Evolutionary conservation across 2,113 vertebrate species (phyloP), one percentile per base, ranked within the genome.

Genomic region (Urocolius indicus): DNA sequence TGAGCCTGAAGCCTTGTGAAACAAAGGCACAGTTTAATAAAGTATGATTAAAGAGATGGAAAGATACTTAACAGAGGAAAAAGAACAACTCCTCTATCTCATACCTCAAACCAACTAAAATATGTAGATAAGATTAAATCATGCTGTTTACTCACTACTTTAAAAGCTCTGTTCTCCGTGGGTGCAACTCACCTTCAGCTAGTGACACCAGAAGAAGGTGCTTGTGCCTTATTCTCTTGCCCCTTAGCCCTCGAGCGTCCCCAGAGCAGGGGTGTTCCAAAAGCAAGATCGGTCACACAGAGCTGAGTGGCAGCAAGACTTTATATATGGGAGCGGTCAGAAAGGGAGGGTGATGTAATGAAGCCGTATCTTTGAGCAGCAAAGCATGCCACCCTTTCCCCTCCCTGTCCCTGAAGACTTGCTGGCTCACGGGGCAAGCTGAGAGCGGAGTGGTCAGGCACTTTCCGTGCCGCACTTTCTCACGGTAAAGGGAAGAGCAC

Each of bases 311-410:
- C 68, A 73, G 66, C 83, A 78, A 88, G 81, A 36, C 92, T 94
- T 95, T 92, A 95, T 93, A 72, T 89, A 92, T 27, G 90, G 95
- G 95, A 95, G 95, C 66, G 90, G 95, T 94, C 87, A 91, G 91
- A 68, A 74, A 55, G 46, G 65, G 45, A 84, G 59, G 34, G 58
- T 91, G 68, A 76, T n/a, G 66, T 75, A 81, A 77, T 16, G 46
- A 87, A 93, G 74, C 20, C 16, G 2, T 78, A 94, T 89, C 84
- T 90, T 68, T 16, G 69, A 90, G 82, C 84, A 79, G 77, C 62
- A 51, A 79, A 79, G 58, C 80, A 84, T 69, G 87, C 54, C 68
- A 77, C 88, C 79, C 93, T 86, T 74, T 67, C 89, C 73, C 87
- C 90, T 90, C 81, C 36, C 46, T 17, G 34, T 88, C 91, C 87